Evolutionary conservation across 2,797 vertebrate genomes (phyloP).

Genomic region (Arremon aurantiirostris): DNA sequence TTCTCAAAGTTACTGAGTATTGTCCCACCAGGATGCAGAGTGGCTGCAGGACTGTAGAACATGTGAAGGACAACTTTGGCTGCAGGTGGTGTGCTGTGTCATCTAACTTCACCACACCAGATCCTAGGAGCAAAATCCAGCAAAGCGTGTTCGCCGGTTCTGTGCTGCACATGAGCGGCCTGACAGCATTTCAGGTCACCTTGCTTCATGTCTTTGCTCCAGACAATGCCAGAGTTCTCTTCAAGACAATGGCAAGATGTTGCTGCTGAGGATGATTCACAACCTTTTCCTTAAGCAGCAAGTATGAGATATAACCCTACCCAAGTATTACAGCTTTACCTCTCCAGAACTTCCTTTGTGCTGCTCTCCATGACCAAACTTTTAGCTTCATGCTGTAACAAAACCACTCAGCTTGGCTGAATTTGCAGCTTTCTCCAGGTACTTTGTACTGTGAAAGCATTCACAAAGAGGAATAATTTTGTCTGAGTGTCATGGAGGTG

Average conservation of each 20-base stretch:
- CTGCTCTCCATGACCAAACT: accelerated
- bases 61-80: not conserved
- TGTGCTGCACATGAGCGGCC: not conserved
- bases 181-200: not conserved
- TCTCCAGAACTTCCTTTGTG: not conserved
- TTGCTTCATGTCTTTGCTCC: not conserved
- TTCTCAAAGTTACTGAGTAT: not conserved
- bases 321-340: not conserved
- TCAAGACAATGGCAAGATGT: not conserved
- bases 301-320: not conserved
- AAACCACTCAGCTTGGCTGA: not conserved
- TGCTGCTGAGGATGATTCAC: not conserved
- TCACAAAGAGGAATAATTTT: not conserved
- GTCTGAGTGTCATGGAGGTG: not conserved
- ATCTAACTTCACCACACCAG: not conserved
- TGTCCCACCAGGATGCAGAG: not conserved
- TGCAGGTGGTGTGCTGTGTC: accelerated
- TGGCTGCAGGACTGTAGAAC: not conserved
- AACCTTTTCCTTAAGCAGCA: not conserved
- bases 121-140: not conserved
- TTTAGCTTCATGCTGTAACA: not conserved
- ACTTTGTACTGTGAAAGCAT: not conserved
- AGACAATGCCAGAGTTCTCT: not conserved
- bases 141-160: not conserved
- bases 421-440: not conserved